Evolutionary conservation across 2,797 vertebrate species (phyloP), one percentile per base, ranked within the genome.

Genomic region (Glyptemys insculpta): DNA sequence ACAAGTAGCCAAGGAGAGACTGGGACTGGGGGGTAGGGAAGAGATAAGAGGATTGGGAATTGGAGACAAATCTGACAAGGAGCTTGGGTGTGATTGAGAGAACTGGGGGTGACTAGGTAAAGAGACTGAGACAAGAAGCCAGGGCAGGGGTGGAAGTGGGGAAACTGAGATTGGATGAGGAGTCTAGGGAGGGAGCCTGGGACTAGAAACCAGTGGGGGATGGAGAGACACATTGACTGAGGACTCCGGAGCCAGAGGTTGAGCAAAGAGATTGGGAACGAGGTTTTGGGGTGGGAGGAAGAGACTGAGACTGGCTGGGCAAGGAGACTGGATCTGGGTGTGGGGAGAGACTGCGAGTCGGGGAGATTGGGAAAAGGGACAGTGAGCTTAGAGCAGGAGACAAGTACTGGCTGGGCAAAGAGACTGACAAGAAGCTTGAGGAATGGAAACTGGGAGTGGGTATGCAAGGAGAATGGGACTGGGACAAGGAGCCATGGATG

Each of bases 401-500:
- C 21, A 59, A 59, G 57, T 29, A 31, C 12, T 31, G 29, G 27
- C 57, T 59, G 57, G 57, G 29, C 29, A 59, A 31, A 72, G 16
- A 34, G 65, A 41, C n/a, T 37, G 19, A 21, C 34, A 19, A 21
- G 21, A 37, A 72, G 57, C 57, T 14, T 59, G n/a, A 72, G n/a
- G n/a, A 72, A 37, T n/a, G 19, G n/a, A 41, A 31, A 31, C 65
- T 72, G 65, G n/a, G n/a, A 72, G 18, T 19, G n/a, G n/a, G 8
- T n/a, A 6, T n/a, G 65, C 91, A 74, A 41, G 34, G 57, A 27
- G n/a, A 81, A 49, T 15, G 44, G 54, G 78, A 37, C 21, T 47
- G 37, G 25, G 88, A 16, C 0, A 0, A 5, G 1, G 50, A 16
- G 34, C 41, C 52, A 74, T 85, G 81, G 41, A 31, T 82, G 81